Evolutionary conservation across 2,797 vertebrate genomes (phyloP).

Genomic region (Pseudomugil tenellus): DNA sequence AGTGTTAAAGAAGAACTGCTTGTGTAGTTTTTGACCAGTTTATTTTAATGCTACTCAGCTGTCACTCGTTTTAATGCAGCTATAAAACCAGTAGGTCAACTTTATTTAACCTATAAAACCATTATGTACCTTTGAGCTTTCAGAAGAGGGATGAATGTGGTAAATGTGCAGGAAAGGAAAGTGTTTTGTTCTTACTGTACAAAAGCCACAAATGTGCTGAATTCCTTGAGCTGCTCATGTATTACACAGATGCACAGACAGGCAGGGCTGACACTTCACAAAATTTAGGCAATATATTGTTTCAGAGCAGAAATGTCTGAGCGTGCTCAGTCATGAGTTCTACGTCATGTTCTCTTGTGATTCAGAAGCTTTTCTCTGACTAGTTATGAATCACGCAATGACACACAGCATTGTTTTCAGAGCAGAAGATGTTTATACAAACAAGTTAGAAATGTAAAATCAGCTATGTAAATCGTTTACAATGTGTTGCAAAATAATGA

Average conservation of each 20-base stretch:
- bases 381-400: constrained; percentile 29
- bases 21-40: background rate
- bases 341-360: constrained; percentile 37
- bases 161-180: constrained; percentile 24
- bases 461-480: background rate
- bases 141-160: too few species aligned
- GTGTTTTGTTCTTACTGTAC: constrained; percentile 31
- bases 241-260: background rate
- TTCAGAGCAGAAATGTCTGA: constrained; percentile 8
- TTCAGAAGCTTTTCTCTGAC: constrained; percentile 28
- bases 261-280: background rate
- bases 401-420: constrained; percentile 28
- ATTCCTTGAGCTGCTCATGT: background rate
- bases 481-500: background rate
- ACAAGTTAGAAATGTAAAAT: constrained; percentile 29
- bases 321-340: constrained; percentile 44
- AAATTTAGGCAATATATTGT: constrained; percentile 22
- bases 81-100: background rate
- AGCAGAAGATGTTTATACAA: constrained; percentile 17
- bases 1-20: background rate
- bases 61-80: background rate
- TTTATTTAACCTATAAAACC: constrained; percentile 11
- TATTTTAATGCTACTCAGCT: background rate
- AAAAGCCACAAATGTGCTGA: constrained; percentile 5
- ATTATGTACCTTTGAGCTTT: background rate